Conservation (phyloP, 2,113 vertebrate genomes). For the Macquaria australasica region DNA sequence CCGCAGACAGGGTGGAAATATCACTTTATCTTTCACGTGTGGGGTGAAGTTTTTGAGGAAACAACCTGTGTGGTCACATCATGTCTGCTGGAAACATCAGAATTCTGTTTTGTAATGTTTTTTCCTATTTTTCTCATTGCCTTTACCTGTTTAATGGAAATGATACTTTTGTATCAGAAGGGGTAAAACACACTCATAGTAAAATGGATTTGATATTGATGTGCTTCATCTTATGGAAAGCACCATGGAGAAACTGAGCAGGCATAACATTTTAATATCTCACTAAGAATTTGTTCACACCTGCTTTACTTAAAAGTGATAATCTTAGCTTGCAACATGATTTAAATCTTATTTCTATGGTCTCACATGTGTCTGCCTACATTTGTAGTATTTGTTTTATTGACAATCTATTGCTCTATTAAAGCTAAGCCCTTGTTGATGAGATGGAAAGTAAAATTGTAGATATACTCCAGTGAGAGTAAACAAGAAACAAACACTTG, state of each 20-base stretch:
- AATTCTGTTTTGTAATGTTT: slow-evolving; percentile 62
- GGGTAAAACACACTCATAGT: slow-evolving; percentile 49
- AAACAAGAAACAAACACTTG: background rate
- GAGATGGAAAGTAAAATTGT: background rate
- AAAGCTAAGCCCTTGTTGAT: background rate
- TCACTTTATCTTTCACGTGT: slow-evolving; percentile 70
- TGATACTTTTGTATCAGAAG: slow-evolving; percentile 54
- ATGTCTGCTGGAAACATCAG: slow-evolving; percentile 80
- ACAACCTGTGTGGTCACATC: slow-evolving; percentile 68
- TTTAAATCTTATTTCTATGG: slow-evolving; percentile 1
- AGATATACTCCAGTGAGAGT: background rate
- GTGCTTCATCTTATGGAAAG: slow-evolving; percentile 3
- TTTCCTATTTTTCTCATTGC: slow-evolving; percentile 63
- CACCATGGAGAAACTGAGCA: slow-evolving; percentile 47
- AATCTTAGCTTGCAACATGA: background rate
- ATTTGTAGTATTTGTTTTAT: background rate
- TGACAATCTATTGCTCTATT: background rate
- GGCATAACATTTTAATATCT: too few relatives aligned
- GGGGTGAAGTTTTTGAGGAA: slow-evolving; percentile 74
- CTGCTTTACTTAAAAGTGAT: background rate
- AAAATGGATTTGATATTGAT: slow-evolving; percentile 44
- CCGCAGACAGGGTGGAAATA: slow-evolving; percentile 80
- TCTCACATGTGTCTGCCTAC: background rate
- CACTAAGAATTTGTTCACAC: background rate
- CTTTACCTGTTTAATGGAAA: slow-evolving; percentile 72